phyloP scores from a whole-genome alignment of 1,140 invertebrate species.

The Pogonomyrmex californicus region DNA sequence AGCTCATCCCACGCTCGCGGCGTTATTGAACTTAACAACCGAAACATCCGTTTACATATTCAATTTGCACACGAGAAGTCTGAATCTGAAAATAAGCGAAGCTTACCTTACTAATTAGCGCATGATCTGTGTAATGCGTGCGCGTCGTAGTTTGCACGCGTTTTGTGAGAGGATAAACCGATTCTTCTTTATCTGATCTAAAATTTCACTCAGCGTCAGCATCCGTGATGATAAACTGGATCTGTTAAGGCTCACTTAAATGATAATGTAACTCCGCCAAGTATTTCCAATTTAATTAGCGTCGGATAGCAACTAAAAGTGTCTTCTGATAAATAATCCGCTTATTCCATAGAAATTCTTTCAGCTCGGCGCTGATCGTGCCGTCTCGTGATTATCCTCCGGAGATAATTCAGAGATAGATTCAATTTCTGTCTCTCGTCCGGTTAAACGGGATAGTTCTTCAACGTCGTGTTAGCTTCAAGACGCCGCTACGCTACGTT shows the following conservation, averaged over 20 bases:
- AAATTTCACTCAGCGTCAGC: conserved; percentile 39
- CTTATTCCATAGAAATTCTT: not conserved
- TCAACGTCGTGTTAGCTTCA: conserved; percentile 50
- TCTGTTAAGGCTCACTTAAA: conserved; percentile 36
- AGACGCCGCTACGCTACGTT: conserved; percentile 31
- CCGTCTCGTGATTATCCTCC: not conserved
- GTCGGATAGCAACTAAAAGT: not conserved
- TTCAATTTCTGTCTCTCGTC: conserved; percentile 39
- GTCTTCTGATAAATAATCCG: not conserved
- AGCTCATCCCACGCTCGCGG: conserved; percentile 51
- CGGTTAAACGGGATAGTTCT: conserved; percentile 37
- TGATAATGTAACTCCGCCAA: not conserved
- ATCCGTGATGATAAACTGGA: conserved; percentile 29
- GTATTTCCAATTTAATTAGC: conserved; percentile 11
- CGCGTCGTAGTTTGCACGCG: not conserved
- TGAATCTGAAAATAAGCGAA: conserved; percentile 33
- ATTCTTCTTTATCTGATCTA: conserved; percentile 45
- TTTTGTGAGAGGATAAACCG: conserved; percentile 34
- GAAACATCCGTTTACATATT: conserved; percentile 25
- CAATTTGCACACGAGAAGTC: conserved; percentile 3
- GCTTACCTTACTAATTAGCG: conserved; percentile 37
- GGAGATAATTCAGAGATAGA: not conserved
- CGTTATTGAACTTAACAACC: conserved; percentile 50
- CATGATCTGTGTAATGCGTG: conserved; percentile 25
- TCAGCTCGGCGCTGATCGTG: not conserved